Percentiles rank a stretch among this genome's conserved stretches.
Evolutionary conservation across 1,140 invertebrate species (phyloP).

Genomic region (Penaeus japonicus): DNA sequence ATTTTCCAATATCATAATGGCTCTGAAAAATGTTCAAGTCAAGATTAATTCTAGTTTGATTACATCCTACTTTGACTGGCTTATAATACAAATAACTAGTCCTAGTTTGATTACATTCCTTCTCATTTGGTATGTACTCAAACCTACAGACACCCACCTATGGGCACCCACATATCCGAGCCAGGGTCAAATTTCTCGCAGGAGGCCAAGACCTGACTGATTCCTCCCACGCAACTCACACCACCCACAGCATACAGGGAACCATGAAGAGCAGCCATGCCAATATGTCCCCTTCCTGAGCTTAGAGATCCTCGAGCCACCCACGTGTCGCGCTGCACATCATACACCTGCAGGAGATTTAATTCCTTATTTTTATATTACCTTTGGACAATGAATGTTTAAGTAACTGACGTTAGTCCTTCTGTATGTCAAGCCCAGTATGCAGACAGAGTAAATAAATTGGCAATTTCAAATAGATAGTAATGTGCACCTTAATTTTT

Average conservation of each 20-base stretch:
- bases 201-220: not conserved
- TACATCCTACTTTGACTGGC: too few species aligned
- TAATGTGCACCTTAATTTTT: too few species aligned
- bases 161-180: conserved; percentile 37
- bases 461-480: too few species aligned
- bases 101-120: too few species aligned
- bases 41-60: too few species aligned
- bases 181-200: conserved; percentile 50
- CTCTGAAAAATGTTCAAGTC: too few species aligned
- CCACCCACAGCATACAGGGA: conserved; percentile 41
- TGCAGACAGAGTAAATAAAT: too few species aligned
- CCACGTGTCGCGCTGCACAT: conserved; percentile 16
- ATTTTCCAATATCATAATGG: too few species aligned
- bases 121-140: not conserved
- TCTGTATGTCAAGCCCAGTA: too few species aligned
- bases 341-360: conserved; percentile 6
- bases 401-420: too few species aligned
- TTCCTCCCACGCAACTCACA: not conserved
- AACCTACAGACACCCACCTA: not conserved
- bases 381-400: too few species aligned
- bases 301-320: not conserved
- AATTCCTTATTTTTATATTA: not conserved
- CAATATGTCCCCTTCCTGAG: conserved; percentile 6
- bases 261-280: conserved; percentile 31
- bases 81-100: too few species aligned